Evolutionary conservation across 1,140 invertebrate species (phyloP).

Genomic region (Acromyrmex heyeri): DNA sequence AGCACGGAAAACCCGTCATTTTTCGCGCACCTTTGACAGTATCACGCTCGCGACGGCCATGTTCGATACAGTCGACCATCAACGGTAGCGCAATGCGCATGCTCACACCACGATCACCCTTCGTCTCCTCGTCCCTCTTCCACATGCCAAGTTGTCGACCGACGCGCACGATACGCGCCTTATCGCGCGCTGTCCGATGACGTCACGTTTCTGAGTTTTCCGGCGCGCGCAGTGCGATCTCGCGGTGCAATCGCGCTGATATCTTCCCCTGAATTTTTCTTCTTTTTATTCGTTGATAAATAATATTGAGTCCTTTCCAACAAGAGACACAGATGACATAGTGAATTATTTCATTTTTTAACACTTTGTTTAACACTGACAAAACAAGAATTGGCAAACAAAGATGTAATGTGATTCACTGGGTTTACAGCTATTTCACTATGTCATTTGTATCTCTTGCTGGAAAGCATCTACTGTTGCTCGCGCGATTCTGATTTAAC

Average conservation of each 20-base stretch:
- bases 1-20: constrained; percentile 82
- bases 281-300: not conserved
- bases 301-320: not conserved
- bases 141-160: not conserved
- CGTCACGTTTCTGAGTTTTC: not conserved
- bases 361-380: too few relatives aligned
- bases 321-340: too few relatives aligned
- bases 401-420: too few relatives aligned
- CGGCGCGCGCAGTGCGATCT: not conserved
- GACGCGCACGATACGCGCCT: not conserved
- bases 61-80: constrained; percentile 80
- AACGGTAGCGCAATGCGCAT: constrained; percentile 29
- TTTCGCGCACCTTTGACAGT: constrained; percentile 83
- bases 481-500: not conserved
- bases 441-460: too few relatives aligned
- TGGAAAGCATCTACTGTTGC: not conserved
- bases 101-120: not conserved
- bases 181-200: not conserved
- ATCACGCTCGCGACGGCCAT: constrained; percentile 84
- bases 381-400: too few relatives aligned
- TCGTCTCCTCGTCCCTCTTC: not conserved
- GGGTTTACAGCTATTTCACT: too few relatives aligned
- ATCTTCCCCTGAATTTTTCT: not conserved
- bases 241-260: not conserved
- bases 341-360: too few relatives aligned